A percentile compares a stretch with the other conserved stretches of the same genome.
phyloP scores from a whole-genome alignment of 2,113 vertebrate genomes.

The Arothron firmamentum region DNA sequence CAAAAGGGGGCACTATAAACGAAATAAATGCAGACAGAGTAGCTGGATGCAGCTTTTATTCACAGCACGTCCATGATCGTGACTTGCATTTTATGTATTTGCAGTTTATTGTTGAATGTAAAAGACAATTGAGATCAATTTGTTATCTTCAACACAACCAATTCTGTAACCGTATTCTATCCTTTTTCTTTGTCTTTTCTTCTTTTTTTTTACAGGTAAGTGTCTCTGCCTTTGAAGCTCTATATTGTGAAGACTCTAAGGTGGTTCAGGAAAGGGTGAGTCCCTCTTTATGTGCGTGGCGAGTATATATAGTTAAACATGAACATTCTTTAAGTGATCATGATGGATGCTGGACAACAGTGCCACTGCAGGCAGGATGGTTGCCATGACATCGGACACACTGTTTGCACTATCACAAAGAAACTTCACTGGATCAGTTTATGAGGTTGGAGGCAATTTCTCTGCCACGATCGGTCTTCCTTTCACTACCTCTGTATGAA shows the following conservation, averaged over 20 bases:
- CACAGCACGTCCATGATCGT: no score
- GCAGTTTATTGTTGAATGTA: background rate
- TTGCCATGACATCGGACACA: constrained; percentile 7
- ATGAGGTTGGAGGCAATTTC: constrained; percentile 16
- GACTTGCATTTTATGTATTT: no score
- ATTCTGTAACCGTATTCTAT: constrained; percentile 1
- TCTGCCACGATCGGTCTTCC: background rate
- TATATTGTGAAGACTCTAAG: background rate
- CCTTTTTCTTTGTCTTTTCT: constrained; percentile 9
- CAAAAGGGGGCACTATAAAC: constrained; percentile 65
- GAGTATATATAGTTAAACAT: background rate
- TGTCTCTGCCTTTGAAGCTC: constrained; percentile 25
- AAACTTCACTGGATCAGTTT: constrained; percentile 15
- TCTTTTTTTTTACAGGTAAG: constrained; percentile 62
- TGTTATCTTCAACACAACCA: background rate
- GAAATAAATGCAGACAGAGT: constrained; percentile 15
- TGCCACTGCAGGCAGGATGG: constrained; percentile 11
- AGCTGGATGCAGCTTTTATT: background rate
- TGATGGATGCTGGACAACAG: background rate
- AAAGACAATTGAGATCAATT: background rate
- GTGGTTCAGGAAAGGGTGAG: constrained; percentile 15
- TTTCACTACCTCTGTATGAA: background rate
- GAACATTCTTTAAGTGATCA: background rate
- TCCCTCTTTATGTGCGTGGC: background rate
- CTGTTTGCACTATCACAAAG: constrained; percentile 10